Conservation (phyloP, 2,113 vertebrate species). For the Odobenus rosmarus region DNA sequence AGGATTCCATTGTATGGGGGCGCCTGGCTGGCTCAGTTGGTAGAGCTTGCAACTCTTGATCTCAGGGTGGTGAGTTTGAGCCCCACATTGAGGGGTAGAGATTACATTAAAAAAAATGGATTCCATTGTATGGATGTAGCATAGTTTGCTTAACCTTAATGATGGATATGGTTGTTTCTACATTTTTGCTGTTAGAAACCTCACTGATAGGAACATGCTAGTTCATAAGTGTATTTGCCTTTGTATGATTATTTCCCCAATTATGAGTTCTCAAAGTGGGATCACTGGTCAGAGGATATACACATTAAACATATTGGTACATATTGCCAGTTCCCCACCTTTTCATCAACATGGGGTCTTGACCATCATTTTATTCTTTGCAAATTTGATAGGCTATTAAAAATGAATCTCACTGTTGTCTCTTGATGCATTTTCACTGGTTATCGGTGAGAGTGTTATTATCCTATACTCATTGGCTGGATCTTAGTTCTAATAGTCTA, state of each 20-base stretch:
- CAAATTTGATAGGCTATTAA: background rate
- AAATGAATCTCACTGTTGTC: background rate
- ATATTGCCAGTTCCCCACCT: background rate
- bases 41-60: background rate
- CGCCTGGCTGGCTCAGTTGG: background rate
- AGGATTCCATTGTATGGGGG: background rate
- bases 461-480: background rate
- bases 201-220: background rate
- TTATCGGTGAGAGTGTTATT: background rate
- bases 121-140: background rate
- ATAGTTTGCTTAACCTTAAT: background rate
- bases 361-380: background rate
- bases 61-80: background rate
- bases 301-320: background rate
- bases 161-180: background rate
- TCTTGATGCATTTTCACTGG: background rate
- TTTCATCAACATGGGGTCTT: background rate
- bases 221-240: background rate
- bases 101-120: background rate
- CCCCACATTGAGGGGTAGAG: background rate
- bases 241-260: background rate
- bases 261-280: background rate
- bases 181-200: constrained; percentile 14
- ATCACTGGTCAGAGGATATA: background rate
- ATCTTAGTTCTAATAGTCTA: background rate